Evolutionary conservation across 2,113 vertebrate species (phyloP), one percentile per base, ranked within the genome.

Genomic region (Anser cygnoides): DNA sequence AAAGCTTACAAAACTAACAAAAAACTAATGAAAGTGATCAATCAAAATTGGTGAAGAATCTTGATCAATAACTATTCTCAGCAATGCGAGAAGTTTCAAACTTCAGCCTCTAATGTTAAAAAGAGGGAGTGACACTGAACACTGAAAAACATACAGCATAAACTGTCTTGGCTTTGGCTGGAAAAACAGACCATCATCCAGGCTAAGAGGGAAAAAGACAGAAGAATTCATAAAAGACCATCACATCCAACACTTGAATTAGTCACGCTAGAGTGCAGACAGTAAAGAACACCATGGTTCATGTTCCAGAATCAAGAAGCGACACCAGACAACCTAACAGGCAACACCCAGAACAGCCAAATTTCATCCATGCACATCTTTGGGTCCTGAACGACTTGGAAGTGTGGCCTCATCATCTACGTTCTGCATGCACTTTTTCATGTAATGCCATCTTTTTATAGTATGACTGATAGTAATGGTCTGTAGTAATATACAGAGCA

Each of bases 351-450:
- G 0, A 0, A 5, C 62, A 59, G 55, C 22, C 29, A 15, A 13
- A 59, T 11, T 7, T 28, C 52, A 31, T 1, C 52, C 16, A 2
- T 8, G 1, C 20, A 11, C 25, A 2, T 8, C 54, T 11, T 0
- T 0, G 6, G n/a, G 70, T 68, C 59, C 76, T 0, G 1, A 22
- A 4, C 2, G 4, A 26, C 57, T 17, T 2, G 1, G 3, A 2
- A 39, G 49, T 0, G 0, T 5, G 72, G 44, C 44, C 11, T 1
- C 3, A 28, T 28, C 9, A 0, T 1, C 67, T 12, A 8, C 50
- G 2, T 10, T 6, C 28, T 44, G 76, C 39, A 18, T 0, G 20
- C 82, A 41, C 62, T 16, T 76, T 49, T 26, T 21, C 87, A 13
- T 0, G 33, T 4, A 1, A 14, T 5, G 46, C 15, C 74, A 57